Conservation (phyloP, 1,140 invertebrate species). For the Hycleus phaleratus region DNA sequence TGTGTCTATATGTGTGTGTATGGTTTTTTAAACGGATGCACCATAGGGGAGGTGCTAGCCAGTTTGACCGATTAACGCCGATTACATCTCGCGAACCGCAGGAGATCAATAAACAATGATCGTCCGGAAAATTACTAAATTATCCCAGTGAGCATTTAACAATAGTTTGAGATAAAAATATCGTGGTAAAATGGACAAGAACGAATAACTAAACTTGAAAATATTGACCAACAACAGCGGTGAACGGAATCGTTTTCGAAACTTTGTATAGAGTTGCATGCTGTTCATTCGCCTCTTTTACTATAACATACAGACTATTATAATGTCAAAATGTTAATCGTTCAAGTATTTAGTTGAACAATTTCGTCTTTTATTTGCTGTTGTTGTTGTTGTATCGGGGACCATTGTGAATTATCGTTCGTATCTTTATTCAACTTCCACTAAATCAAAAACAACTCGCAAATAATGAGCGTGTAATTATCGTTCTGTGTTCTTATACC, state of each 20-base stretch:
- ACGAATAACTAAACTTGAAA: neutral
- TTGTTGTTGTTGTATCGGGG: constrained; percentile 1
- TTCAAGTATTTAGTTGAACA: constrained; percentile 16
- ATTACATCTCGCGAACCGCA: constrained; percentile 31
- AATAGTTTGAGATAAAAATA: constrained; percentile 25
- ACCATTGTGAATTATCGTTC: constrained; percentile 17
- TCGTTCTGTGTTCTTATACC: constrained; percentile 3
- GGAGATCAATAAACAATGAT: constrained; percentile 36
- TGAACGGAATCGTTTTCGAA: too few species aligned
- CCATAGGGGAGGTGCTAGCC: constrained; percentile 32
- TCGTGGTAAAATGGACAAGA: constrained; percentile 21
- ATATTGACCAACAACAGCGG: too few species aligned
- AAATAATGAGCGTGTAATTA: constrained; percentile 13
- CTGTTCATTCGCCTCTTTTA: constrained; percentile 1
- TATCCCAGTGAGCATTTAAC: constrained; percentile 28
- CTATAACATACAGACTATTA: constrained; percentile 13
- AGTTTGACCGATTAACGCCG: constrained; percentile 31
- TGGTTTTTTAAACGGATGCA: constrained; percentile 19
- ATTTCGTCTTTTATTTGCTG: constrained; percentile 3
- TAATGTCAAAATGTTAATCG: constrained; percentile 27
- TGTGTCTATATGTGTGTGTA: neutral
- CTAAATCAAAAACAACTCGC: neutral
- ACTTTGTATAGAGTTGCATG: constrained; percentile 10
- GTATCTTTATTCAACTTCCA: constrained; percentile 5
- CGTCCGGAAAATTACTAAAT: constrained; percentile 33